Conservation (phyloP, 1,140 invertebrate genomes). For the Anoplolepis gracilipes region DNA sequence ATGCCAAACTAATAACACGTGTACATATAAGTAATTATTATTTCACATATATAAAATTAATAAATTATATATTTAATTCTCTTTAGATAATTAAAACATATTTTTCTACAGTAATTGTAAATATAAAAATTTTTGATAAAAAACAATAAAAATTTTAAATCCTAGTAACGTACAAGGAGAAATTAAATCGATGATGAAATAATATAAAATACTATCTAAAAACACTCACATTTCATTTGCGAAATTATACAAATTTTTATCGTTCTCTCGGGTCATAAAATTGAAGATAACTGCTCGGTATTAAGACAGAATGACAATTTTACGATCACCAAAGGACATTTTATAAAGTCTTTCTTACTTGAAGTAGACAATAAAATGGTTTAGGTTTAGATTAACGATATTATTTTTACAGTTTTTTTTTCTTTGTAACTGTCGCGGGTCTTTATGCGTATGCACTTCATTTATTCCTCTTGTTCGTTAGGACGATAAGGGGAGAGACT, state of each 20-base stretch:
- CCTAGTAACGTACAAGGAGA: not conserved
- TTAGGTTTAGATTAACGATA: not conserved
- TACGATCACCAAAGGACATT: constrained; percentile 42
- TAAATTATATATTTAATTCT: not conserved
- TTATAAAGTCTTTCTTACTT: not conserved
- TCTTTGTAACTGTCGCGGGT: not conserved
- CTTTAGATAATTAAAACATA: not conserved
- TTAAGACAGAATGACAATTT: constrained; percentile 34
- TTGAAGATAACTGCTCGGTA: constrained; percentile 43
- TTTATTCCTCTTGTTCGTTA: not conserved
- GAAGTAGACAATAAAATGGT: constrained; percentile 12
- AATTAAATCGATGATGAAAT: constrained; percentile 9
- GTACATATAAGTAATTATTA: not conserved
- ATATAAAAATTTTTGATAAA: not conserved
- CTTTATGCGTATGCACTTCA: not conserved
- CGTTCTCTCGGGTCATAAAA: constrained; percentile 27
- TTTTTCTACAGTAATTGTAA: not conserved
- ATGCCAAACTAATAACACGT: not conserved
- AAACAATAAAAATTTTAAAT: not conserved
- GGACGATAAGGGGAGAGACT: not conserved
- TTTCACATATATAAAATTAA: not conserved
- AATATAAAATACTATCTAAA: not conserved
- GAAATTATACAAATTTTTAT: constrained; percentile 47
- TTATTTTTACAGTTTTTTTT: constrained; percentile 26
- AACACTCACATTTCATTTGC: constrained; percentile 18